These are phyloP conservation scores for Anastrepha ludens DNA, from an alignment of 1,140 invertebrate genomes.

Conservation along the genomic window DNA sequence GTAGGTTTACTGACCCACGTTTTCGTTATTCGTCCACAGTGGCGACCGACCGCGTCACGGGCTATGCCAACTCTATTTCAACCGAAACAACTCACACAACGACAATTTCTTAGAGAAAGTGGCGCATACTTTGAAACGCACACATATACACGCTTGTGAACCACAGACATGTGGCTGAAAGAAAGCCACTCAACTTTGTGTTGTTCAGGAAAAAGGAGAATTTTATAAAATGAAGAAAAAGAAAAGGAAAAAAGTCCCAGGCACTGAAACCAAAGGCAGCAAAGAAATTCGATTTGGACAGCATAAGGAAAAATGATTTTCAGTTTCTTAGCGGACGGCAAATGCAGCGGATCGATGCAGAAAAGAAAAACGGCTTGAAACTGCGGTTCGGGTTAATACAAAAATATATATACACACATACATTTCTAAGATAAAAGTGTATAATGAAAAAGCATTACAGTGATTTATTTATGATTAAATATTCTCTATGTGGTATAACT, in stretches of 20 bases:
- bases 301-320: conserved; percentile 54
- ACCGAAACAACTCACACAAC: conserved; percentile 19
- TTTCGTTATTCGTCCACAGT: conserved; percentile 62
- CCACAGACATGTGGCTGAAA: background rate
- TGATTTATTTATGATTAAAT: too few relatives aligned
- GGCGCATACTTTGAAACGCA: conserved; percentile 34
- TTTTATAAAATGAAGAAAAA: conserved; percentile 34
- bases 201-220: conserved; percentile 64
- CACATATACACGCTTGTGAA: background rate
- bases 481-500: too few relatives aligned
- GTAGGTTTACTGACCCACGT: conserved; percentile 75
- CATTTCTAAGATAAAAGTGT: background rate
- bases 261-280: conserved; percentile 27
- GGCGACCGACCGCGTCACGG: background rate
- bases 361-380: conserved; percentile 44
- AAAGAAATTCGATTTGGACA: conserved; percentile 55
- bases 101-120: conserved; percentile 50
- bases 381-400: background rate
- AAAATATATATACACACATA: conserved; percentile 24
- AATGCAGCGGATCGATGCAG: conserved; percentile 70
- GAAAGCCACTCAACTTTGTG: conserved; percentile 54
- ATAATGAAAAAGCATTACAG: background rate
- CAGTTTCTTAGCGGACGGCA: conserved; percentile 72
- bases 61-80: background rate
- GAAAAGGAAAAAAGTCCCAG: background rate